Percentiles rank a stretch among this genome's conserved stretches.
These are phyloP conservation scores for Himalopsyche kuldschensis DNA, from an alignment of 2,888 invertebrate species.

Conservation along the genomic window DNA sequence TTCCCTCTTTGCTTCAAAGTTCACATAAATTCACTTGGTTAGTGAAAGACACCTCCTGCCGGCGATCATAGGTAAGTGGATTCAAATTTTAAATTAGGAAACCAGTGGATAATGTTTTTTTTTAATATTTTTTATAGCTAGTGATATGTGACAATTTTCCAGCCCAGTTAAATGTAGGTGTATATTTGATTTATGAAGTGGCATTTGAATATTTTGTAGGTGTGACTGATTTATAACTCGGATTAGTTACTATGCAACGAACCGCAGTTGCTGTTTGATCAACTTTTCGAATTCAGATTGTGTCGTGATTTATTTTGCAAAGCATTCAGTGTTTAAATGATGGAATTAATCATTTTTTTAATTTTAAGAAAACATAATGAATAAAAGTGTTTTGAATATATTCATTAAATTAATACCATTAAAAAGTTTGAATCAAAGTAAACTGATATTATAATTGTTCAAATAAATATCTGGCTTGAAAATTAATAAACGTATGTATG, in stretches of 20 bases:
- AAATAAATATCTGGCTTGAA: too few relatives aligned
- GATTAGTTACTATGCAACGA: not conserved
- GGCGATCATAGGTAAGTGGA: not conserved
- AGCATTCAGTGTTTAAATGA: too few relatives aligned
- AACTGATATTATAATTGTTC: too few relatives aligned
- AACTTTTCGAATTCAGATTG: not conserved
- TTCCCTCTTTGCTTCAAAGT: not conserved
- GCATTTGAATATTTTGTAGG: not conserved
- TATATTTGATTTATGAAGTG: not conserved
- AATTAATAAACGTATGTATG: too few relatives aligned
- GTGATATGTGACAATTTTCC: not conserved
- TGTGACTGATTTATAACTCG: not conserved
- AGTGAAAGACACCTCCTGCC: constrained; percentile 1
- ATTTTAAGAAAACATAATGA: too few relatives aligned
- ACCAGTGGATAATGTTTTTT: not conserved
- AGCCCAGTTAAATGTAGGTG: not conserved
- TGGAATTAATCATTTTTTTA: too few relatives aligned
- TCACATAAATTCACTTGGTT: not conserved
- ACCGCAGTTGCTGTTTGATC: not conserved
- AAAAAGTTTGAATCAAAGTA: too few relatives aligned
- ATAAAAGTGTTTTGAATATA: too few relatives aligned
- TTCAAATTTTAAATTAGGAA: not conserved
- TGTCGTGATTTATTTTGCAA: too few relatives aligned
- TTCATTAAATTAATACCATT: too few relatives aligned
- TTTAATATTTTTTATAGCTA: not conserved